Evolutionary conservation across 2,888 invertebrate genomes (phyloP).

Genomic region (Diachrysia chrysitis): DNA sequence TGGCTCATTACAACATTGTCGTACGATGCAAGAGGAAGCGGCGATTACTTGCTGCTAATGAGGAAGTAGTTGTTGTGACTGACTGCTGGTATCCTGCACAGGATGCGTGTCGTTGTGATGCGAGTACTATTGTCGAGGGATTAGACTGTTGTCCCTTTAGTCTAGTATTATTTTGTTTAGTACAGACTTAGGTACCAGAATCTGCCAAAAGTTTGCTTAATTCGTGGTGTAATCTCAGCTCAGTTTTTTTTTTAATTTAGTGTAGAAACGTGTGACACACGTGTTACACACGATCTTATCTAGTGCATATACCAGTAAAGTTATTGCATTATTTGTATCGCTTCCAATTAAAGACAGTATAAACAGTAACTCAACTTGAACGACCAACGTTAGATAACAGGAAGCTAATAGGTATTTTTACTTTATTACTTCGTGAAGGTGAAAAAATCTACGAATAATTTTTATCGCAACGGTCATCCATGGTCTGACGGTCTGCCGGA

Average conservation of each 20-base stretch:
- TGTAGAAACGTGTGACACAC: too few species aligned
- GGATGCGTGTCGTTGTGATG: slow-evolving; percentile 48
- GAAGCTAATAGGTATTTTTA: slow-evolving; percentile 9
- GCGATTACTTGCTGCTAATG: slow-evolving; percentile 82
- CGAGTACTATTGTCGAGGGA: slow-evolving; percentile 16
- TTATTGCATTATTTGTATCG: too few species aligned
- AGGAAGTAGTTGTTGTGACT: slow-evolving; percentile 80
- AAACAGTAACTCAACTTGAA: neutral
- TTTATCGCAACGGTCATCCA: slow-evolving; percentile 79
- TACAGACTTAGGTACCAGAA: too few species aligned
- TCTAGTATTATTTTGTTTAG: too few species aligned
- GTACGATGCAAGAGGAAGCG: slow-evolving; percentile 72
- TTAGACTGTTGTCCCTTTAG: neutral
- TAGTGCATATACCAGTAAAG: too few species aligned
- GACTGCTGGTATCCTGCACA: slow-evolving; percentile 61
- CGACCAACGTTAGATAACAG: neutral
- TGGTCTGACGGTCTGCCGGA: slow-evolving; percentile 72
- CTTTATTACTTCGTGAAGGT: slow-evolving; percentile 19
- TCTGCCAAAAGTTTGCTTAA: too few species aligned
- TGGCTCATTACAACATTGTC: slow-evolving; percentile 7
- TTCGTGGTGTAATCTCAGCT: too few species aligned
- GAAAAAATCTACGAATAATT: slow-evolving; percentile 62
- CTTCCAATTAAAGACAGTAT: neutral
- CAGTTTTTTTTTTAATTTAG: too few species aligned
- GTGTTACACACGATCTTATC: too few species aligned